phyloP scores from a whole-genome alignment of 2,797 vertebrate species.

The Brachyrhaphis roseni region DNA sequence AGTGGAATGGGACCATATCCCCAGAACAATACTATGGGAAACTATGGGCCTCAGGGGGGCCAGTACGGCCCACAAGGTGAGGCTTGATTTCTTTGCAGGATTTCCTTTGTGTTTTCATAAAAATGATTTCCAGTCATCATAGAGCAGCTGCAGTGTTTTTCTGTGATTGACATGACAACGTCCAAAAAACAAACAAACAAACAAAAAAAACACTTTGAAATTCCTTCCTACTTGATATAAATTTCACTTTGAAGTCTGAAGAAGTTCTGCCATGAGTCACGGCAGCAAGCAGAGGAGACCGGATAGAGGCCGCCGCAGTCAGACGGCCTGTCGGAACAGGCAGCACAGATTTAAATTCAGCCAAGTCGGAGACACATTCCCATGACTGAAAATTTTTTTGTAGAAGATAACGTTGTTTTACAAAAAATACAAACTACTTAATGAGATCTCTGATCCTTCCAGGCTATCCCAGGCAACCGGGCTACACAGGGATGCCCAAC shows the following conservation, averaged over 20 bases:
- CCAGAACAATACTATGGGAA: conserved; percentile 95
- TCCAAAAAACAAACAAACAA: too few relatives aligned
- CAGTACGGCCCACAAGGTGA: conserved; percentile 96
- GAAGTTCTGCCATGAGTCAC: conserved; percentile 64
- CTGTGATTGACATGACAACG: conserved; percentile 5
- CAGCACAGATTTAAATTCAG: conserved; percentile 55
- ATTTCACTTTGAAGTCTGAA: conserved; percentile 66
- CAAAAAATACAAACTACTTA: neutral
- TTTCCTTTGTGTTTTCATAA: neutral
- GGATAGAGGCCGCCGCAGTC: conserved; percentile 54
- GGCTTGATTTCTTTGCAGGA: conserved; percentile 2
- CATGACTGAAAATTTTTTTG: neutral
- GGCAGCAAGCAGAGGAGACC: conserved; percentile 41
- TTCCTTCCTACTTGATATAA: conserved; percentile 42
- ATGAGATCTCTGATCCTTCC: conserved; percentile 49
- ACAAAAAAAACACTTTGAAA: conserved; percentile 21
- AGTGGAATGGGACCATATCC: conserved; percentile 94
- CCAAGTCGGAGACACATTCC: conserved; percentile 27
- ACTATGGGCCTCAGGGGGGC: conserved; percentile 91
- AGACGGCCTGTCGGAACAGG: conserved; percentile 57
- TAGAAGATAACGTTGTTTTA: neutral
- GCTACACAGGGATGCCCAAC: conserved; percentile 94
- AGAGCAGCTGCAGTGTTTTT: conserved; percentile 26
- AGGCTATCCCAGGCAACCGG: conserved; percentile 95
- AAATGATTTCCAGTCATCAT: conserved; percentile 51